These are phyloP conservation scores for Tetranychus cinnabarinus DNA, from an alignment of 1,140 invertebrate species.

Conservation along the genomic window DNA sequence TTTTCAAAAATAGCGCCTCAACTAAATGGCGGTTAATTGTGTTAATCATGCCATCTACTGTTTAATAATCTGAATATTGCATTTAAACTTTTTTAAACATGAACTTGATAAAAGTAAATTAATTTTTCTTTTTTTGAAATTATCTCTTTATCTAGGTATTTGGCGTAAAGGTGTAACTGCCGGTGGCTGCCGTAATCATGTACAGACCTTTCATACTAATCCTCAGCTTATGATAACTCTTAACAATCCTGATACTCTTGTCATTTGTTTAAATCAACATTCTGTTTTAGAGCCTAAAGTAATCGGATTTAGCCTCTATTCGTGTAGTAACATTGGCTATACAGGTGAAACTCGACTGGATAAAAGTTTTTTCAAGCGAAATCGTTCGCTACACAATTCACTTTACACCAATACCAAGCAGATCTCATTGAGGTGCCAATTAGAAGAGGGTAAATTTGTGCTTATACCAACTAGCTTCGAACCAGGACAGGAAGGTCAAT, in stretches of 20 bases:
- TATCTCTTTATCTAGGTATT: slow-evolving; percentile 7
- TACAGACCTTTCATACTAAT: slow-evolving; percentile 80
- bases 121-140: neutral
- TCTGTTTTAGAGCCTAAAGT: slow-evolving; percentile 74
- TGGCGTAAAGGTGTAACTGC: slow-evolving; percentile 70
- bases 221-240: slow-evolving; percentile 53
- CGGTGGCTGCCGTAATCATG: slow-evolving; percentile 66
- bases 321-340: neutral
- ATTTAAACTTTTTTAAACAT: no score
- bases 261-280: slow-evolving; percentile 68
- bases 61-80: no score
- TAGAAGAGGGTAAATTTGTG: slow-evolving; percentile 59
- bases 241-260: slow-evolving; percentile 41
- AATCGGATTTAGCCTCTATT: slow-evolving; percentile 70
- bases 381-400: slow-evolving; percentile 64
- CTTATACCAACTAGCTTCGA: slow-evolving; percentile 75
- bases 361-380: slow-evolving; percentile 57
- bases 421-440: slow-evolving; percentile 43
- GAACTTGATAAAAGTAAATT: neutral
- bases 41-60: no score
- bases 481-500: slow-evolving; percentile 62
- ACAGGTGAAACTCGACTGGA: slow-evolving; percentile 20
- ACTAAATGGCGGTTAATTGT: no score
- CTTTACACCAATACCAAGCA: slow-evolving; percentile 76
- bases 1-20: no score